phyloP scores from a whole-genome alignment of 2,888 invertebrate species.

The Eristalinus aeneus region DNA sequence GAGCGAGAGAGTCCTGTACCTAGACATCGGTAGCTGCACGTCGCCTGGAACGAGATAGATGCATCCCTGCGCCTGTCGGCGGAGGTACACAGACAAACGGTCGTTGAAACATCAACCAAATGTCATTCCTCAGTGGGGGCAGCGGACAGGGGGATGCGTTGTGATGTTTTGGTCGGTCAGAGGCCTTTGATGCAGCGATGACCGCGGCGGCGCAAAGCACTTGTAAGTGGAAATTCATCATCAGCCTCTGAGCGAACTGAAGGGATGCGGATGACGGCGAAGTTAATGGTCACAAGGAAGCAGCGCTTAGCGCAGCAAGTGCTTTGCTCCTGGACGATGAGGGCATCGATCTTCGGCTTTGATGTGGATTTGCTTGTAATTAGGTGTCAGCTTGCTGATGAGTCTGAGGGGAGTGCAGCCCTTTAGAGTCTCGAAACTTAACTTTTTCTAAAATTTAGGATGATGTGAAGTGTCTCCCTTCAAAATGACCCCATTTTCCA shows the following conservation, averaged over 20 bases:
- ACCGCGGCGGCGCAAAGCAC: background rate
- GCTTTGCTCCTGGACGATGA: background rate
- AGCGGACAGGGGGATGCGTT: background rate
- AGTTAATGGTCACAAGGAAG: background rate
- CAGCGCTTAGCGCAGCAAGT: background rate
- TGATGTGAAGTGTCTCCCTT: too few species aligned
- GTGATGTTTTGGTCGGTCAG: background rate
- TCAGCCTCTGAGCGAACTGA: background rate
- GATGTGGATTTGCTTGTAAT: background rate
- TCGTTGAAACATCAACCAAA: slow-evolving; percentile 57
- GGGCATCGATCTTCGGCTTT: background rate
- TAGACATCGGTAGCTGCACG: background rate
- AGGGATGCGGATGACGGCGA: background rate
- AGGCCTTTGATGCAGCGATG: background rate
- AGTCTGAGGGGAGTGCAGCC: too few species aligned
- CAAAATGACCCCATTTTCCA: too few species aligned
- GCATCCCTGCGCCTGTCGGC: slow-evolving; percentile 30
- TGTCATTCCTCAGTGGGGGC: slow-evolving; percentile 45
- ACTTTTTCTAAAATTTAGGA: too few species aligned
- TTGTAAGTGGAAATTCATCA: background rate
- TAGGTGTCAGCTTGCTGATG: too few species aligned
- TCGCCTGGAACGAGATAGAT: slow-evolving; percentile 66
- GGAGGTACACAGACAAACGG: slow-evolving; percentile 55
- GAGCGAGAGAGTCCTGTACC: background rate
- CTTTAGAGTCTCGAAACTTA: too few species aligned